These are phyloP conservation scores for Xenopus borealis DNA, from an alignment of 2,113 vertebrate species.

Conservation along the genomic window DNA sequence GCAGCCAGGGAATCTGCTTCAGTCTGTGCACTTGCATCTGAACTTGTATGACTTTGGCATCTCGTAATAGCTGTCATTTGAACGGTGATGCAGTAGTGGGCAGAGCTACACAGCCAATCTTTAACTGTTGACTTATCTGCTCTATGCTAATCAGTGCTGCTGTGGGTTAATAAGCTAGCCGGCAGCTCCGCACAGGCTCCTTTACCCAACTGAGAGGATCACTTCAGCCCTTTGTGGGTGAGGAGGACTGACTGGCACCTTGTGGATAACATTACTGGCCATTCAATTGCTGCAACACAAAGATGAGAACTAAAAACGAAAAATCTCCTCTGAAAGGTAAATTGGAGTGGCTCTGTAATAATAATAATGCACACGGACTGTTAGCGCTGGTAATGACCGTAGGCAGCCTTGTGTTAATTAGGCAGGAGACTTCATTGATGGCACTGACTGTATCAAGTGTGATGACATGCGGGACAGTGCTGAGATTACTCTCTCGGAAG, in stretches of 20 bases:
- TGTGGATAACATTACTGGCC: constrained; percentile 30
- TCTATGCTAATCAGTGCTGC: constrained; percentile 61
- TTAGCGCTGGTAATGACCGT: too few species aligned
- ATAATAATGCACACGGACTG: too few species aligned
- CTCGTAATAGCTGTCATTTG: constrained; percentile 54
- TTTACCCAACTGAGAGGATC: constrained; percentile 11
- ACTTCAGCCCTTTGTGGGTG: constrained; percentile 4
- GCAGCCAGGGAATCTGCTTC: neutral
- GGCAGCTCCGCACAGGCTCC: constrained; percentile 3
- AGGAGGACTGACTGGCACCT: constrained; percentile 6
- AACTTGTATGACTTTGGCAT: constrained; percentile 25
- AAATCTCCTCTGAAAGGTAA: constrained; percentile 71
- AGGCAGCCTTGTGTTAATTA: too few species aligned
- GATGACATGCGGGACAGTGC: too few species aligned
- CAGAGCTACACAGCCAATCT: constrained; percentile 54
- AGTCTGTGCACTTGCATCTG: neutral
- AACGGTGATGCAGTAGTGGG: constrained; percentile 53
- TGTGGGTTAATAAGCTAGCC: constrained; percentile 53
- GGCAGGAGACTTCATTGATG: too few species aligned
- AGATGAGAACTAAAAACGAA: constrained; percentile 65
- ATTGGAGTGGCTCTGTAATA: constrained; percentile 19
- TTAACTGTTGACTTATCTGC: constrained; percentile 61
- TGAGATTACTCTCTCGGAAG: too few species aligned
- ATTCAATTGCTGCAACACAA: constrained; percentile 27
- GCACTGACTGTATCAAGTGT: too few species aligned